A percentile compares a stretch with the other conserved stretches of the same genome.
Evolutionary conservation across 1,140 invertebrate genomes (phyloP).

Genomic region (Leptinotarsa lineolata): DNA sequence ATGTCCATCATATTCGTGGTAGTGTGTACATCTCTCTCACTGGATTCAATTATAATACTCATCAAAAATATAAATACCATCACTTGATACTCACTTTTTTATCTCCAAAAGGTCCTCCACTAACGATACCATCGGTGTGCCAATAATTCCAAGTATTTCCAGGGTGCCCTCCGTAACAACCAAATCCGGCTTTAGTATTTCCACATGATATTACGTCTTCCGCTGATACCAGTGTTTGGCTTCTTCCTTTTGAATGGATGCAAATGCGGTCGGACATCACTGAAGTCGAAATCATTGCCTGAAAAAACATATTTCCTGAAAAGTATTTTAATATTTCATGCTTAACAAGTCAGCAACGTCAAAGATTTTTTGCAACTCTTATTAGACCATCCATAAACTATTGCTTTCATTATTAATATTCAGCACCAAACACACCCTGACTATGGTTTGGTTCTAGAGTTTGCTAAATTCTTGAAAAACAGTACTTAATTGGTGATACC

Average conservation of each 20-base stretch:
- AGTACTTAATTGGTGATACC: too few relatives aligned
- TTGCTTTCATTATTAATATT: too few relatives aligned
- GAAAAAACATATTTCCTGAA: slow-evolving; percentile 13
- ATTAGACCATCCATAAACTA: too few relatives aligned
- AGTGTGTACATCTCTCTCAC: too few relatives aligned
- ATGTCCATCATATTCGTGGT: too few relatives aligned
- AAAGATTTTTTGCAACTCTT: too few relatives aligned
- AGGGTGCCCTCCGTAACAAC: slow-evolving; percentile 68
- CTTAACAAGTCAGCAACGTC: not conserved
- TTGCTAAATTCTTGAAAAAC: too few relatives aligned
- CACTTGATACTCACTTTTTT: not conserved
- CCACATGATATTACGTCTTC: slow-evolving; percentile 71
- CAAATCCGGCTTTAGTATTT: slow-evolving; percentile 60
- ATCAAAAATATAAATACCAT: too few relatives aligned
- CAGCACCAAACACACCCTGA: too few relatives aligned
- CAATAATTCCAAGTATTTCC: slow-evolving; percentile 65
- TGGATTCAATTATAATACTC: too few relatives aligned
- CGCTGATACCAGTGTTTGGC: slow-evolving; percentile 63
- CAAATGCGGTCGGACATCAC: slow-evolving; percentile 74
- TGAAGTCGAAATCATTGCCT: slow-evolving; percentile 70
- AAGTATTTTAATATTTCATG: not conserved
- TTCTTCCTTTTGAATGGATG: slow-evolving; percentile 63
- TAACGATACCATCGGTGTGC: slow-evolving; percentile 61
- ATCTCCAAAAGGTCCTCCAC: not conserved
- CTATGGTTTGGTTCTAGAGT: too few relatives aligned